Base-by-base conservation (phyloP, 2,888 invertebrate genomes). In the Drosophila testacea region DNA sequence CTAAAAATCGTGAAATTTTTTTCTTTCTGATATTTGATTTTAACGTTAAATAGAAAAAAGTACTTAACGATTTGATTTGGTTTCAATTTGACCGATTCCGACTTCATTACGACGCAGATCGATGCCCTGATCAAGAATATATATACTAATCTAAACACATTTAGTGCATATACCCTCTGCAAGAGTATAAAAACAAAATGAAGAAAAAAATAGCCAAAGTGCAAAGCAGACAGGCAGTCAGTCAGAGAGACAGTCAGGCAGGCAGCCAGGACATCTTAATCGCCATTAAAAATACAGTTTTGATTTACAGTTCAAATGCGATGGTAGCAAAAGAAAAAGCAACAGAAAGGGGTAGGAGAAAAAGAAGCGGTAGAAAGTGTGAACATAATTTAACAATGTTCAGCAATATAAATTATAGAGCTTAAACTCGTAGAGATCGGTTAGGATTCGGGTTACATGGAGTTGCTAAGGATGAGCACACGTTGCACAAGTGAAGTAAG, bases 241-340 rank as follows among this genome's bases (percentile, higher is more conserved):
- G 59, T 7, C 48, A 52, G 56, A 4, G 41, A 50, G 54, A 1
- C 41, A 36, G 56, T 1, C 62, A 28, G 67, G 38, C 50, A 27
- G 22, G 42, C 62, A 56, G 68, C 71, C 82, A 83, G 85, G 83
- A 84, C 73, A 79, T 73, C 79, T 81, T 67, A 77, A 81, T 77
- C 63, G 60, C 70, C 73, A 84, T 54, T 62, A 60, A 76, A 75
- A 73, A 72, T 76, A 71, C 84, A 81, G 74, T 87, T 84, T 83
- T 83, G 88, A 83, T 82, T 83, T 87, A 87, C 82, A 70, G 55
- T 62, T 57, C 57, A 41, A 47, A 39, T 38, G 57, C 38, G 38
- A 38, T 36, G 4, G 30, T 11, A 50, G 41, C 0, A 9, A 4
- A 1, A 47, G 28, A 28, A 16, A 30, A n/a, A 48, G 48, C 11